A percentile compares a stretch with the other conserved stretches of the same genome.
Evolutionary conservation across 2,888 invertebrate species (phyloP).

Genomic region (Ernsta delagoae): DNA sequence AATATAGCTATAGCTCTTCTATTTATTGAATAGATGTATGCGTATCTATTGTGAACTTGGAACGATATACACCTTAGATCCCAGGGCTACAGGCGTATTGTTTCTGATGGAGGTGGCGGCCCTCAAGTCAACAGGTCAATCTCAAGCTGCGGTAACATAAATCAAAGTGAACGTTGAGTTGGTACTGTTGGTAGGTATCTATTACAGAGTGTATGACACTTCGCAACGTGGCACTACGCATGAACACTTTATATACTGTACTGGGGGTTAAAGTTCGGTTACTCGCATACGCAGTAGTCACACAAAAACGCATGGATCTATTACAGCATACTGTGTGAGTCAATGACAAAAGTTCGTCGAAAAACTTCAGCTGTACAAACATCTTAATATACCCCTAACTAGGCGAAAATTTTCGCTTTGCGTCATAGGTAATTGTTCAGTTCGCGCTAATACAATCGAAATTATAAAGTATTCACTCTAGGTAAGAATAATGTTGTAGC

Average conservation of each 20-base stretch:
- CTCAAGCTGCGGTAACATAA: conserved; percentile 64
- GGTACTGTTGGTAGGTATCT: too few relatives aligned
- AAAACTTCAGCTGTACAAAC: conserved; percentile 2
- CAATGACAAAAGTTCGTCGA: not conserved
- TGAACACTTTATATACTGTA: not conserved
- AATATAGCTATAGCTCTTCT: too few relatives aligned
- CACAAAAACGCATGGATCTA: conserved; percentile 9
- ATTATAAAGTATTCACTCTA: not conserved
- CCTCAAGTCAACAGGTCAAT: conserved; percentile 44
- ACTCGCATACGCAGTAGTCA: conserved; percentile 18
- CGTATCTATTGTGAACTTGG: conserved; percentile 46
- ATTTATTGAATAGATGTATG: too few relatives aligned
- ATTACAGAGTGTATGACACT: not conserved
- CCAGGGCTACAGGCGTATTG: conserved; percentile 60
- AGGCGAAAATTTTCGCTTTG: conserved; percentile 2
- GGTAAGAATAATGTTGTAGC: not conserved
- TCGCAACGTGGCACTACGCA: conserved; percentile 17
- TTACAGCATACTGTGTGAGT: not conserved
- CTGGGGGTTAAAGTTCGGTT: conserved; percentile 8
- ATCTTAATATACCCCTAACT: not conserved
- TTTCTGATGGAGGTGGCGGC: conserved; percentile 60
- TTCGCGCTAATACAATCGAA: not conserved
- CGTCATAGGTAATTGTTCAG: not conserved
- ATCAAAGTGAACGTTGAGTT: conserved; percentile 43
- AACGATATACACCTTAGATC: conserved; percentile 68